Evolutionary conservation across 2,113 vertebrate genomes (phyloP).

Genomic region (Chascanopsetta lugubris): DNA sequence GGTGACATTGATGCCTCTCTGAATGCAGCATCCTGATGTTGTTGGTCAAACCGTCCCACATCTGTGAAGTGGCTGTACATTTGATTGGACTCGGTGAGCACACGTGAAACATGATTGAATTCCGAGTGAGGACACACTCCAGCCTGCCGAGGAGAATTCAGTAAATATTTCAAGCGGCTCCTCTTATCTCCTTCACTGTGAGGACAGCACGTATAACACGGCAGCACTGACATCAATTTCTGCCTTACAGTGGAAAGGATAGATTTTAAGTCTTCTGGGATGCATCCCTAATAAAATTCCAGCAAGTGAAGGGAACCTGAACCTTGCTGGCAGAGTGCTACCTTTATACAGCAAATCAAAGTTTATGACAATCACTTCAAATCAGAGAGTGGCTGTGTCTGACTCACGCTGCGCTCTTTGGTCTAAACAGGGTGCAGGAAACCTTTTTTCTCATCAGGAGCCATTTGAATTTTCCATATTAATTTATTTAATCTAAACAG

Average conservation of each 20-base stretch:
- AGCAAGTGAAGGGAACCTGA: conserved; percentile 48
- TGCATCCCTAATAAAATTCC: conserved; percentile 61
- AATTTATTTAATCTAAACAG: neutral
- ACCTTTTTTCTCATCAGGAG: neutral
- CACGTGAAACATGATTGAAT: conserved; percentile 54
- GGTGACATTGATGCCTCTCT: conserved; percentile 1
- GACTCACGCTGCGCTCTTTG: conserved; percentile 17
- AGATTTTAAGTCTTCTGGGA: conserved; percentile 69
- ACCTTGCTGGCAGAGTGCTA: conserved; percentile 23
- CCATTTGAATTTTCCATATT: neutral
- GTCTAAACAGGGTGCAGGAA: neutral
- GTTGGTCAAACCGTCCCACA: conserved; percentile 33
- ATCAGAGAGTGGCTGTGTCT: conserved; percentile 32
- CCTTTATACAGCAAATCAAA: conserved; percentile 52
- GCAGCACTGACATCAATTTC: conserved; percentile 72
- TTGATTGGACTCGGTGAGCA: conserved; percentile 46
- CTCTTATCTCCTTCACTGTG: conserved; percentile 60
- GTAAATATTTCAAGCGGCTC: conserved; percentile 60
- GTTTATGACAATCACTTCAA: conserved; percentile 57
- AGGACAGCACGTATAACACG: conserved; percentile 66
- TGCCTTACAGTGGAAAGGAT: conserved; percentile 66
- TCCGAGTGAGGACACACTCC: conserved; percentile 46
- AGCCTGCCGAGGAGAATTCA: conserved; percentile 60
- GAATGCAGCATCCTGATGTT: conserved; percentile 5
- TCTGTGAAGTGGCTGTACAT: conserved; percentile 24